Evolutionary conservation across 2,113 vertebrate genomes (phyloP), one percentile per base, ranked within the genome.

Genomic region (Nesoenas mayeri): DNA sequence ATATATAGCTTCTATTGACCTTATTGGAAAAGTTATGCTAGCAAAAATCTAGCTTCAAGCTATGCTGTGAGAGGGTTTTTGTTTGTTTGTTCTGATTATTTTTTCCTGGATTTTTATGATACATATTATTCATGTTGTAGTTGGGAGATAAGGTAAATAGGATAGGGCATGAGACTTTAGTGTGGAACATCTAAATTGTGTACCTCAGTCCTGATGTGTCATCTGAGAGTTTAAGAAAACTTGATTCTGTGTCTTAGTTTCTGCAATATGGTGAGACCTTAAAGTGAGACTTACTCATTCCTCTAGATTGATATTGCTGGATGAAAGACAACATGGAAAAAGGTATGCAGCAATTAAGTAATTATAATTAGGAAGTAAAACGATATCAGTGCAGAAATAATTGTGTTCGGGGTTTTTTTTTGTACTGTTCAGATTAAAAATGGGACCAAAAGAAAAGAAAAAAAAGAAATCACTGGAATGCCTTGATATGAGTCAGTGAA

Each of bases 401-500:
- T 54, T 21, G 2, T 42, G 12, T 4, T 78, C 42, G 12, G 4
- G 3, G 1, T 13, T 69, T 82, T 36, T 36, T 31, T 40, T 54
- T 24, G 31, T 64, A 36, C 26, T 9, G 2, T 38, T 77, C 64
- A 57, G 19, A 36, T 72, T 72, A 50, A 69, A 91, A 92, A 71
- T 14, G 14, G 21, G 38, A 89, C 62, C 9, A 83, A 29, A 73
- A n/a, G 0, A 24, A 40, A 38, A 61, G 11, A 5, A 32, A 31
- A 31, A 24, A 24, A 24, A 22, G 6, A 22, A 12, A 42, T 15
- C 0, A 0, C 29, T 72, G 48, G 15, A 72, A 50, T 12, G 1
- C 50, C 31, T 53, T 67, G 16, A 36, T 89, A 4, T 92, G 71
- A 89, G 71, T 85, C 72, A 88, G 12, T n/a, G 36, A 85, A 64